phyloP scores from a whole-genome alignment of 1,140 invertebrate species.

The Zaprionus ornatus region DNA sequence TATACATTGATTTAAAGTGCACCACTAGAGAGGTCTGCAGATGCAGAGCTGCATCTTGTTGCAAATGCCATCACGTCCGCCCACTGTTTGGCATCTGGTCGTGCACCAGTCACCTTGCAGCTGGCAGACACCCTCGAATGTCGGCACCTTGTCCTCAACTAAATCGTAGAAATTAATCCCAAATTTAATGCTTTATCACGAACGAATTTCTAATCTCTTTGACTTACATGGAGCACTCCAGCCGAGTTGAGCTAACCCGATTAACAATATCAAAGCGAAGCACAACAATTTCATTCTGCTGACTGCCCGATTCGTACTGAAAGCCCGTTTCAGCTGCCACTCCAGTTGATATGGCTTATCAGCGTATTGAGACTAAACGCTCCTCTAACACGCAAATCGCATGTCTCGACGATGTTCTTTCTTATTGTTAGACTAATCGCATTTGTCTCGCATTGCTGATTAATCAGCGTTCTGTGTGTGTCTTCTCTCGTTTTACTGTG shows the following conservation, averaged over 20 bases:
- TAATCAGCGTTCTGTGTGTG: slow-evolving; percentile 12
- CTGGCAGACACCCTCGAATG: slow-evolving; percentile 51
- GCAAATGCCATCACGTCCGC: slow-evolving; percentile 68
- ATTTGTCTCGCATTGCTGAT: slow-evolving; percentile 26
- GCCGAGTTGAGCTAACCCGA: slow-evolving; percentile 39
- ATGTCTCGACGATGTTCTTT: slow-evolving; percentile 15
- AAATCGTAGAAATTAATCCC: slow-evolving; percentile 2
- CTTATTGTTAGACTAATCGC: slow-evolving; percentile 23
- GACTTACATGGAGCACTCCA: slow-evolving; percentile 41
- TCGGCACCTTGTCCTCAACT: slow-evolving; percentile 50
- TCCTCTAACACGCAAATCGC: slow-evolving; percentile 30
- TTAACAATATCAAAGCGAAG: slow-evolving; percentile 33
- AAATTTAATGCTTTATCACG: slow-evolving; percentile 12
- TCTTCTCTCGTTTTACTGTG: background rate
- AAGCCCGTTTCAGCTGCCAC: slow-evolving; percentile 5
- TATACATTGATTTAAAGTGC: background rate
- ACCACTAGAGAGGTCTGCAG: slow-evolving; percentile 58
- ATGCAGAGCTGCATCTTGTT: slow-evolving; percentile 66
- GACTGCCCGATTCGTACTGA: slow-evolving; percentile 36
- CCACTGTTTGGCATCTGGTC: slow-evolving; percentile 59
- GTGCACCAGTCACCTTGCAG: slow-evolving; percentile 63
- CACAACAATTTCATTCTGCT: slow-evolving; percentile 48
- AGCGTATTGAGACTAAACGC: slow-evolving; percentile 9
- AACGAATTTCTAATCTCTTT: background rate
- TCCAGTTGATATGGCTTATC: slow-evolving; percentile 45